Evolutionary conservation across 1,140 invertebrate genomes (phyloP), one percentile per base, ranked within the genome.

Genomic region (Cydia amplana): DNA sequence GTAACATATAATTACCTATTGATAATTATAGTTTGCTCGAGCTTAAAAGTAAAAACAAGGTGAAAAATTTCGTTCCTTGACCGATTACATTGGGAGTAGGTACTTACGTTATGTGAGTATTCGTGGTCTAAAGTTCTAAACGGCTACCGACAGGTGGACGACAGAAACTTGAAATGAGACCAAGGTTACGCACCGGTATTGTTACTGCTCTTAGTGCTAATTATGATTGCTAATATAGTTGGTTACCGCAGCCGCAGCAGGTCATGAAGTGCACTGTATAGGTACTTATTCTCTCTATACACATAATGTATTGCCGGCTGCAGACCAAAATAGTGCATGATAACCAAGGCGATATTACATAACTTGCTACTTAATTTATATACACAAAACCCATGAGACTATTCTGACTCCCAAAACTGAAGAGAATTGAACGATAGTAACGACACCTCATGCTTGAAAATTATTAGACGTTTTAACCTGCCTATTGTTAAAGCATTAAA

Each of bases 171-270:
- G 72, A 84, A 91, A 86, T 79, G 85, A 86, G 89, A 87, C 86
- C 89, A 91, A 89, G 89, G 87, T 85, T 77, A 83, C 74, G 40
- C 65, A 63, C 75, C 78, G 77, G 83, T 87, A 87, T 89, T 87
- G 86, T 88, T 85, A 80, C 80, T 82, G 73, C 75, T 85, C 82
- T 60, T 63, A 75, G 78, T 76, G 81, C 78, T 91, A 89, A 89
- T 88, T 84, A 82, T 77, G 75, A 75, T 76, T 81, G 83, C 77
- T 83, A 87, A 86, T 83, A 85, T 78, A 77, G 63, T 77, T 72
- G 75, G 72, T 65, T 36, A 78, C 49, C 74, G 74, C 63, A 70
- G 49, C 74, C 74, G 74, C 63, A 70, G 49, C 74, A 74, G 70
- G 40, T 74, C 77, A 55, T 77, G 77, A 67, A 78, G 74, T 76